Conservation (phyloP, 2,113 vertebrate species). For the Oryzias javanicus region DNA sequence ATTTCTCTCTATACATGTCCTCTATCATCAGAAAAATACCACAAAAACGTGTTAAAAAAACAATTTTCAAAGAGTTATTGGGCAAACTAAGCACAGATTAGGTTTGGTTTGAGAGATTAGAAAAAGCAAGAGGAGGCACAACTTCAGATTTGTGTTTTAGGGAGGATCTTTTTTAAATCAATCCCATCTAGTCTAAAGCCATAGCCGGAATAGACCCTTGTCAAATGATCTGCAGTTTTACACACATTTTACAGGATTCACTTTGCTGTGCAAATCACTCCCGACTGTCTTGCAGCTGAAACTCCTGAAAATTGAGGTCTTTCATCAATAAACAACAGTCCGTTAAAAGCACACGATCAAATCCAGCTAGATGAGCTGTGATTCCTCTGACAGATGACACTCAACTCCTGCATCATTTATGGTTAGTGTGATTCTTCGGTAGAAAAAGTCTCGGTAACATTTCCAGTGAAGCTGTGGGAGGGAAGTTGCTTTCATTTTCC, state of each 20-base stretch:
- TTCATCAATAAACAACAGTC: background rate
- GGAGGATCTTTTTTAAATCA: background rate
- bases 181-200: background rate
- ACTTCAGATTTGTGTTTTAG: no score
- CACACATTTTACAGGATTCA: no score
- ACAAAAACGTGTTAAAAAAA: no score
- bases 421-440: slow-evolving; percentile 23
- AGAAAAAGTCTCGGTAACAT: slow-evolving; percentile 18
- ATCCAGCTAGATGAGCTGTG: background rate
- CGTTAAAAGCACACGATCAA: fast-evolving
- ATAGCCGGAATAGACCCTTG: background rate
- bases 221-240: background rate
- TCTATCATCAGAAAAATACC: no score
- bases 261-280: no score
- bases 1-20: no score
- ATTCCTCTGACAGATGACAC: slow-evolving; percentile 31
- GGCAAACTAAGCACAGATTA: no score
- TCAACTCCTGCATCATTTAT: slow-evolving; percentile 24
- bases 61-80: no score
- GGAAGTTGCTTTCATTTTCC: slow-evolving; percentile 23
- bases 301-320: background rate
- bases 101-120: no score
- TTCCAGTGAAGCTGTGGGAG: slow-evolving; percentile 14
- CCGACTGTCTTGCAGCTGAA: background rate
- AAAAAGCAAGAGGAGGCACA: no score